Base-by-base conservation (phyloP, 2,113 vertebrate genomes). In the Vulpes lagopus region DNA sequence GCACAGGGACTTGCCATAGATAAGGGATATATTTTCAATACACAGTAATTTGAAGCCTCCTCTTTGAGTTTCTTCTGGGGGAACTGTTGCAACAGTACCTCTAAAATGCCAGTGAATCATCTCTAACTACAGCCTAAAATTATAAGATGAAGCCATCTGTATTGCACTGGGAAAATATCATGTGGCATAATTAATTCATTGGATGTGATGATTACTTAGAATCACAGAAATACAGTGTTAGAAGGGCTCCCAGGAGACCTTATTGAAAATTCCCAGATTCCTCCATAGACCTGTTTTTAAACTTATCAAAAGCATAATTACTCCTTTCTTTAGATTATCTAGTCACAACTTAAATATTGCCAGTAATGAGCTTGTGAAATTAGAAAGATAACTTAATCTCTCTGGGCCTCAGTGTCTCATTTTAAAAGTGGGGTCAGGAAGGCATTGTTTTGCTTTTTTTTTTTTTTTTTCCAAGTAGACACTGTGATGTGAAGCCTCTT, bases 21-120 rank as follows among this genome's bases (percentile, higher is more conserved):
- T 83, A 85, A 64, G 1, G 81, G 30, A 76, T 59, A 4, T 30
- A 22, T 96, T 97, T 96, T 82, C 62, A 60, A 67, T 71, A 69
- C 2, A 71, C 12, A 94, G 81, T 9, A 95, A 60, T 93, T 85
- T 92, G 84, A 94, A 92, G 35, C 17, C 90, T 60, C 38, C 30
- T 59, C 27, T 80, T 89, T 90, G 62, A 97, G 38, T 90, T 97
- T 97, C 83, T 95, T 92, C 35, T 94, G 30, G 49, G 49, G 22
- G 11, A 97, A 79, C 51, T 74, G 71, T 95, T 90, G 64, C 76
- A 94, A 81, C 49, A 71, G n/a, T 96, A 55, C 64, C 74, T 95
- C 97, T 95, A 93, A 97, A 98, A 97, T 96, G 82, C 69, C 92
- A 97, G 49, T 97, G 96, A 98, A 93, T 97, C 92, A 97, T 93